Evolutionary conservation across 2,113 vertebrate genomes (phyloP).

Genomic region (Phylloscopus whistleri): DNA sequence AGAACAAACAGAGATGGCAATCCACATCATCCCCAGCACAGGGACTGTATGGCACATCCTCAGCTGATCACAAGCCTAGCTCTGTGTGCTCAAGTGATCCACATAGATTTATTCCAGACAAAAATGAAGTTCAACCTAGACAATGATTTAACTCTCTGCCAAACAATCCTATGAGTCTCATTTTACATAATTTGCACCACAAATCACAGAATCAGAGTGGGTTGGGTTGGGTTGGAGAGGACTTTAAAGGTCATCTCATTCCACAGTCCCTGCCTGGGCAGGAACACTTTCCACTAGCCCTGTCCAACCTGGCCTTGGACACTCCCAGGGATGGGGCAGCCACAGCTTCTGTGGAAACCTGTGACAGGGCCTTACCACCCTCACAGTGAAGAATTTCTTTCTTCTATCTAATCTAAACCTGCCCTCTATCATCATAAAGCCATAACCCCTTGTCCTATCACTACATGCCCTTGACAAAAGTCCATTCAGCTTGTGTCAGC

Average conservation of each 20-base stretch:
- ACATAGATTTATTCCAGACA: background rate
- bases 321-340: background rate
- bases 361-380: background rate
- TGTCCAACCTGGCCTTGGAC: background rate
- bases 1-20: background rate
- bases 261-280: background rate
- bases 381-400: background rate
- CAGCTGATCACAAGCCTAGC: background rate
- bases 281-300: background rate
- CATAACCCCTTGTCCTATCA: background rate
- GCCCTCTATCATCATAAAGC: background rate
- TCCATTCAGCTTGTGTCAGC: background rate
- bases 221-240: background rate
- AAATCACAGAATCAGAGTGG: background rate
- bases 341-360: background rate
- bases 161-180: background rate
- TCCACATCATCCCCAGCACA: background rate
- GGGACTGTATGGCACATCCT: background rate
- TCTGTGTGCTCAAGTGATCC: background rate
- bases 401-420: background rate
- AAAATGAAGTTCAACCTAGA: background rate
- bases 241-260: background rate
- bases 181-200: background rate
- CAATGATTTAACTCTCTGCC: background rate
- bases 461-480: background rate